These are phyloP conservation scores for Cacoxenus indagator DNA, from an alignment of 2,888 invertebrate genomes.

Conservation along the genomic window DNA sequence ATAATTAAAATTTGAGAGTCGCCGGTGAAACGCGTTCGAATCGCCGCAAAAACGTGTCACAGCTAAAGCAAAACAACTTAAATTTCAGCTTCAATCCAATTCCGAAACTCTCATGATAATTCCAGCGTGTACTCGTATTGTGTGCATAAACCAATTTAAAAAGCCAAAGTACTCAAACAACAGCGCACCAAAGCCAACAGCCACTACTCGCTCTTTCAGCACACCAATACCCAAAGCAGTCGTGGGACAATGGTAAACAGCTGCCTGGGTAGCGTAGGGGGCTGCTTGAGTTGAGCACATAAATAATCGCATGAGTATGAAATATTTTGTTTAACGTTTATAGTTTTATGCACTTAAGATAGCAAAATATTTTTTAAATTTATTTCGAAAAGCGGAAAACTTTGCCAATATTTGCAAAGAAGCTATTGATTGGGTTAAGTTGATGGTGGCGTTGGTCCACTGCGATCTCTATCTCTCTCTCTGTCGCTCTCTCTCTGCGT, in stretches of 20 bases:
- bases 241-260: slow-evolving; percentile 1
- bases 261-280: neutral
- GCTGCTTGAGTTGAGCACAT: neutral
- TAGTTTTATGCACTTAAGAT: slow-evolving; percentile 63
- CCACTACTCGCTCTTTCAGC: neutral
- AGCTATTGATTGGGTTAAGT: slow-evolving; percentile 61
- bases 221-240: slow-evolving; percentile 19
- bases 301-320: slow-evolving; percentile 38
- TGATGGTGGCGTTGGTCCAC: slow-evolving; percentile 17
- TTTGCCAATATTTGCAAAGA: slow-evolving; percentile 63
- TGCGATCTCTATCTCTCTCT: too few species aligned
- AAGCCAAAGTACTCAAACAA: slow-evolving; percentile 56
- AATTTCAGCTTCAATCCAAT: neutral
- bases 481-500: too few species aligned
- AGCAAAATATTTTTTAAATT: slow-evolving; percentile 58
- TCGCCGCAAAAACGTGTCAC: neutral
- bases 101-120: slow-evolving; percentile 4
- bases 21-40: too few species aligned
- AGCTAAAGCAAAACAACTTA: neutral
- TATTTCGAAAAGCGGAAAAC: slow-evolving; percentile 54
- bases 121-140: slow-evolving; percentile 43
- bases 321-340: slow-evolving; percentile 63
- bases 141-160: slow-evolving; percentile 59
- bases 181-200: slow-evolving; percentile 45
- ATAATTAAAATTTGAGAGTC: too few species aligned